A percentile compares a stretch with the other conserved stretches of the same genome.
Conservation (phyloP, 2,113 vertebrate species). For the Spizaetus ornatus region DNA sequence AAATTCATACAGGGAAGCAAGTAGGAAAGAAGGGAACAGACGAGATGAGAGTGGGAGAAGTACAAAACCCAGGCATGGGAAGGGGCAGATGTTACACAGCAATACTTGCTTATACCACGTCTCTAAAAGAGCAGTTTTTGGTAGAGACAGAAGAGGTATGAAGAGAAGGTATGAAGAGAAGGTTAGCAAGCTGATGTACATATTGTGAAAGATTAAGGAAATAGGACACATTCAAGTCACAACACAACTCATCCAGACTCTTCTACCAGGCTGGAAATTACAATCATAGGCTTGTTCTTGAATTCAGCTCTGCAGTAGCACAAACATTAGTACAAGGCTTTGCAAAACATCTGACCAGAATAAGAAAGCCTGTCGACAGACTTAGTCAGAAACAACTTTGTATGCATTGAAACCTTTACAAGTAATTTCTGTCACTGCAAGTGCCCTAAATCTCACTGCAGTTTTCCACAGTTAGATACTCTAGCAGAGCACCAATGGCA, state of each 20-base stretch:
- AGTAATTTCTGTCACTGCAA: neutral
- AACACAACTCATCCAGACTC: neutral
- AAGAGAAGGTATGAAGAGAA: neutral
- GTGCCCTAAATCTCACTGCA: neutral
- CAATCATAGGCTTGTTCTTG: neutral
- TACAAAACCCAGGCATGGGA: neutral
- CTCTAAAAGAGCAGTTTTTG: neutral
- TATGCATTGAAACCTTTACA: neutral
- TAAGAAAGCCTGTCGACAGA: neutral
- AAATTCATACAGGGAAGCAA: neutral
- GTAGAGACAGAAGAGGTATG: neutral
- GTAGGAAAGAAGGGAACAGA: neutral
- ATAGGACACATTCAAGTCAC: neutral
- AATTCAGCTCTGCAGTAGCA: neutral
- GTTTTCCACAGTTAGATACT: neutral
- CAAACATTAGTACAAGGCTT: neutral
- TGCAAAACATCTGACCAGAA: neutral
- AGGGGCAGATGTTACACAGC: neutral
- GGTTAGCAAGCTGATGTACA: neutral
- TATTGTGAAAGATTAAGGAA: neutral
- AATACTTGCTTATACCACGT: neutral
- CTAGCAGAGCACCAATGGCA: neutral
- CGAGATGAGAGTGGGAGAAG: neutral
- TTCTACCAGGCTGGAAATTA: neutral
- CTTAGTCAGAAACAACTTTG: neutral